Evolutionary conservation across 2,113 vertebrate genomes (phyloP), one percentile per base, ranked within the genome.

Genomic region (Eulacestoma nigropectus): DNA sequence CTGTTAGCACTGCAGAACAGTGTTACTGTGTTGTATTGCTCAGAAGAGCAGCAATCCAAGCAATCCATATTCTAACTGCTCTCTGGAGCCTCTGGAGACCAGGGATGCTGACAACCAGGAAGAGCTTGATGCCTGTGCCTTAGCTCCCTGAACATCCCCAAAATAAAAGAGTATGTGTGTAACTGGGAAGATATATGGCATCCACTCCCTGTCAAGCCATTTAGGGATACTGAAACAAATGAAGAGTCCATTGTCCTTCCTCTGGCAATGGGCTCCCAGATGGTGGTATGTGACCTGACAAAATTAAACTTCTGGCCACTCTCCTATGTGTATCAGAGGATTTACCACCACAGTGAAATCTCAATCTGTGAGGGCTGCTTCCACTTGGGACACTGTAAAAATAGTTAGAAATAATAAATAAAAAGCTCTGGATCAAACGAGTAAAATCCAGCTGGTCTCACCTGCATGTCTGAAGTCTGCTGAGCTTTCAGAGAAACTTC

Each of bases 21-120:
- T 13, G 33, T 15, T 72, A 39, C 30, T 87, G 39, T 21, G 49
- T 29, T 81, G 7, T 16, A 20, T 19, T n/a, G 23, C n/a, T 46
- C 68, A 69, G 55, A 84, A 59, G 6, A 55, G 18, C 11, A 75
- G 62, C 16, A 56, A 26, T 42, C 19, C 68, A 69, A 60, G 37
- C 23, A 46, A 22, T 7, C 4, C 44, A n/a, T 52, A 69, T 60
- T 78, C 68, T 41, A 15, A 6, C 21, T 56, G 33, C 65, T 69
- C 44, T 50, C 52, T 75, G 41, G 59, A 74, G 37, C 32, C n/a
- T n/a, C 56, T 9, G 7, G 20, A 20, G 32, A 20, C 15, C 52
- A 55, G 19, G 13, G 16, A n/a, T 18, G 7, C 15, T 2, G 3
- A 16, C 4, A 14, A 10, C 7, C 4, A 9, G 25, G 19, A 44